Base-by-base conservation (phyloP, 64 coral and sea anemone species). In the Orbicella faveolata region DNA sequence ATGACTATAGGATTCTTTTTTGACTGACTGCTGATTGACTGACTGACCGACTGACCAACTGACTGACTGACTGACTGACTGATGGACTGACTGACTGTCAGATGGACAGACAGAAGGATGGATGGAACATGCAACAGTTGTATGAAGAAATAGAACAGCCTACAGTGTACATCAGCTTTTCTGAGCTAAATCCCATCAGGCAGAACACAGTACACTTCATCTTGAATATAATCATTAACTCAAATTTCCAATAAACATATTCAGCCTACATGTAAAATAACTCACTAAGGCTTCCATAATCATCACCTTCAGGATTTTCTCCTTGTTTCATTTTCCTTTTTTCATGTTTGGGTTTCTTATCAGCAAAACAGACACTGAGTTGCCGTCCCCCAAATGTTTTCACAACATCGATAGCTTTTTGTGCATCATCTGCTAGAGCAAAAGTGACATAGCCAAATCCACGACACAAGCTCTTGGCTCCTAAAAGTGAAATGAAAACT, bases 401-500 rank as follows among this genome's bases (percentile, higher is more conserved):
- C 52, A 92, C 68, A 54, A 9, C 61, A 19, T 92, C 91, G 55
- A 73, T 87, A n/a, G 97, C 97, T 76, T 87, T 95, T 41, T 79
- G 48, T 33, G 97, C 94, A 99, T 99, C 97, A 68, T 99, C 97
- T 79, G 86, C 89, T 1, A 99, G 80, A 81, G 91, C 97, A 96
- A 99, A 99, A 10, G 93, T 96, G 3, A 95, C 91, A 75, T 96
- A 95, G 18, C 94, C 97, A 94, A 99, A 96, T 14, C 97, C 97
- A 72, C 91, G 76, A 68, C 97, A 96, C 21, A 82, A 88, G 67
- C 79, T 89, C 26, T 77, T 81, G 55, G 76, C 67, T 35, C 63
- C 93, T 98, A 61, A 48, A 48, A 7, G 65, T n/a, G 62, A 36
- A 33, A 90, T 26, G 4, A 74, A 30, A 1, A 6, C 23, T 21